Evolutionary conservation across 2,797 vertebrate genomes (phyloP).

Genomic region (Sparus aurata): DNA sequence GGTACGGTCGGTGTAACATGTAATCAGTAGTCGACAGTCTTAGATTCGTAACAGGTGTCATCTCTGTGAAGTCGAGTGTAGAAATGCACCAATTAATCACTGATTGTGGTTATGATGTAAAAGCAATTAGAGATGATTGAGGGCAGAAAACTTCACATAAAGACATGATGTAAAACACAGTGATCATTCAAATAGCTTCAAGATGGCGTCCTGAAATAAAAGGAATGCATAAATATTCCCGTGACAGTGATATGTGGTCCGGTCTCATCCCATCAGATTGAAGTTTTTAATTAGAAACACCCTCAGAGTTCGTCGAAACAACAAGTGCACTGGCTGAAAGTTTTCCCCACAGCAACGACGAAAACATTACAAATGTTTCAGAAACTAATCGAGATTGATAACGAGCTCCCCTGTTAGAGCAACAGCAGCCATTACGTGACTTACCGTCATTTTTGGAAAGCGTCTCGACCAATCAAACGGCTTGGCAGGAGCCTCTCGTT

Average conservation of each 20-base stretch:
- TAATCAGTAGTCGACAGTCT: background rate
- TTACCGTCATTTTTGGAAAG: constrained; percentile 1
- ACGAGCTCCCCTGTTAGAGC: background rate
- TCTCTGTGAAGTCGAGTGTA: background rate
- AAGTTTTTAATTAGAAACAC: constrained; percentile 41
- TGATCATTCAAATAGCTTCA: constrained; percentile 30
- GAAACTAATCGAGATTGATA: constrained; percentile 35
- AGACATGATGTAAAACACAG: background rate
- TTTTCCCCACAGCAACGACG: background rate
- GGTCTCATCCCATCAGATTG: constrained; percentile 15
- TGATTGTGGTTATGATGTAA: background rate
- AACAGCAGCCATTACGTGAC: background rate
- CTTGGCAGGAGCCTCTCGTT: constrained; percentile 23
- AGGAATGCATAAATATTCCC: background rate
- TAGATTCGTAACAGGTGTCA: background rate
- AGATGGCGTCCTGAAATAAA: constrained; percentile 22
- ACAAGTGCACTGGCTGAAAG: constrained; percentile 1
- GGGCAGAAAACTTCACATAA: background rate
- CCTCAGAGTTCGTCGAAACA: constrained; percentile 18
- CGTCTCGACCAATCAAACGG: constrained; percentile 11
- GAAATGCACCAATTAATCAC: background rate
- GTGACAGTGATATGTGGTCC: constrained; percentile 7
- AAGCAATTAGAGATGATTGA: background rate
- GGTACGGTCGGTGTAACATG: background rate
- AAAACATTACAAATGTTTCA: background rate